These are phyloP conservation scores for Aegotheles bennettii DNA, from an alignment of 2,113 vertebrate genomes.

Conservation along the genomic window DNA sequence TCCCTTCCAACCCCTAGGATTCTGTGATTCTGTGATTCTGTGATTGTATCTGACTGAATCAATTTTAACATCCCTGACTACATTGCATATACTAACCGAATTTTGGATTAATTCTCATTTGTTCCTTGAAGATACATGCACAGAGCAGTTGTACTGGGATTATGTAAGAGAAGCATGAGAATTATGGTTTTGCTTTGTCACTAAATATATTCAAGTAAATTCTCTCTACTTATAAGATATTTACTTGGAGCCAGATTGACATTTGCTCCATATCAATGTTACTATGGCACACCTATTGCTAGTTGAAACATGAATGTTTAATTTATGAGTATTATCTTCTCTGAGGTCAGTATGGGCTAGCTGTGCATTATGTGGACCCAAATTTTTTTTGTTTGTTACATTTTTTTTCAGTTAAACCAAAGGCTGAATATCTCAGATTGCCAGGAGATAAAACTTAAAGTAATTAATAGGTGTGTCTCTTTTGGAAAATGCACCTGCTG, in stretches of 20 bases:
- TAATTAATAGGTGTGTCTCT: background rate
- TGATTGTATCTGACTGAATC: background rate
- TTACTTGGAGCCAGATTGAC: background rate
- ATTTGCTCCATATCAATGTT: background rate
- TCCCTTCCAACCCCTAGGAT: no score
- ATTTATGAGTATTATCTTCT: background rate
- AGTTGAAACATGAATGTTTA: background rate
- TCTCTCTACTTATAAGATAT: background rate
- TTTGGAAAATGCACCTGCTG: background rate
- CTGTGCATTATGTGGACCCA: background rate
- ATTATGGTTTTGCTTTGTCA: background rate
- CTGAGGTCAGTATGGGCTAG: background rate
- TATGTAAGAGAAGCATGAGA: background rate
- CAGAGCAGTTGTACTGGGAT: background rate
- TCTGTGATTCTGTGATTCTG: no score
- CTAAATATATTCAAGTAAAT: background rate
- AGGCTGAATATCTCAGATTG: background rate
- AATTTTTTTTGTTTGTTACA: background rate
- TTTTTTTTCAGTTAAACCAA: background rate
- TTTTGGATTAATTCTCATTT: background rate
- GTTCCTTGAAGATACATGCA: background rate
- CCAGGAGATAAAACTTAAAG: background rate
- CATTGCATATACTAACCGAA: background rate
- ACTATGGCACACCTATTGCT: background rate
- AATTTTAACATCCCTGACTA: background rate